Evolutionary conservation across 1,140 invertebrate genomes (phyloP).

Genomic region (Physella acuta): DNA sequence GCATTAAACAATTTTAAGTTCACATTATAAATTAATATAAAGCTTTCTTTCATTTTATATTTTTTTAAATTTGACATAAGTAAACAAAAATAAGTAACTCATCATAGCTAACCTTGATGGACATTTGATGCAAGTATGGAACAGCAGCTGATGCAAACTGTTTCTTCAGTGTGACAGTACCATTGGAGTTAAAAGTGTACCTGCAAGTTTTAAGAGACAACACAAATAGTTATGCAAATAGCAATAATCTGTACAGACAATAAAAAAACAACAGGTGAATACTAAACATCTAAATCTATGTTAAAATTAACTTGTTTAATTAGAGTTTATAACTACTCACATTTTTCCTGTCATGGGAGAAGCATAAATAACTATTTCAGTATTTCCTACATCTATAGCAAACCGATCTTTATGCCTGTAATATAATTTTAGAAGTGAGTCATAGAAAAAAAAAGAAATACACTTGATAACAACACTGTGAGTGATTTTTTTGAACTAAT

Average conservation of each 20-base stretch:
- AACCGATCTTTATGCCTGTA: constrained; percentile 59
- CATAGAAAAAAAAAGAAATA: background rate
- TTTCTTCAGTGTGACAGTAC: constrained; percentile 70
- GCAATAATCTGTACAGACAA: too few species aligned
- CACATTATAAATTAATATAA: too few species aligned
- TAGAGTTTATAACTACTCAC: constrained; percentile 34
- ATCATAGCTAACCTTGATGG: constrained; percentile 60
- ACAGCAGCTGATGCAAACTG: constrained; percentile 66
- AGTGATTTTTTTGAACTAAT: background rate
- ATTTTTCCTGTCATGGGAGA: constrained; percentile 71
- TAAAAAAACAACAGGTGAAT: too few species aligned
- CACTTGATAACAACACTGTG: background rate
- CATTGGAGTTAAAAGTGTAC: constrained; percentile 57
- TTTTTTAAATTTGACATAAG: too few species aligned
- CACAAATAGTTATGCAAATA: too few species aligned
- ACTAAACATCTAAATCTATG: background rate
- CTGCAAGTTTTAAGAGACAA: too few species aligned
- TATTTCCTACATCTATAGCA: constrained; percentile 74
- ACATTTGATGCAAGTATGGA: constrained; percentile 72
- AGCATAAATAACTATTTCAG: constrained; percentile 74
- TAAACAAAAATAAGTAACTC: too few species aligned
- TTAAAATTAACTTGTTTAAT: background rate
- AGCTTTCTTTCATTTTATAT: too few species aligned
- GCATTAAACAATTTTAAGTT: too few species aligned
- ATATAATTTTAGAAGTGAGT: background rate